Evolutionary conservation across 2,113 vertebrate species (phyloP).

Genomic region (Ciconia boyciana): DNA sequence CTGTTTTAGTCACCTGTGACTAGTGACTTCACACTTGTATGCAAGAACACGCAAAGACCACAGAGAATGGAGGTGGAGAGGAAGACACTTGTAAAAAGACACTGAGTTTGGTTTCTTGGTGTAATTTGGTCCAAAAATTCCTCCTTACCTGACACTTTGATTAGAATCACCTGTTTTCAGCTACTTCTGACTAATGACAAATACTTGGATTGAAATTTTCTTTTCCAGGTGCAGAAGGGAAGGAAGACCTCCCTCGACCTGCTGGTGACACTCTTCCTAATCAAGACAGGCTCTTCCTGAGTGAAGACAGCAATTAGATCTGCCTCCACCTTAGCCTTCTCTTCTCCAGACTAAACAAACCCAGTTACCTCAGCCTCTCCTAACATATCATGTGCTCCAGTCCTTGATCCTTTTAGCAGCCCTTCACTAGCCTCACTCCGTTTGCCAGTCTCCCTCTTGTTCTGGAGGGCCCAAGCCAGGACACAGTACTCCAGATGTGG

Average conservation of each 20-base stretch:
- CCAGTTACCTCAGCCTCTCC: background rate
- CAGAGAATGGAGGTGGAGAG: background rate
- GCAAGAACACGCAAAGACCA: background rate
- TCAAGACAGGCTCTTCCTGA: background rate
- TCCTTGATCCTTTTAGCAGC: background rate
- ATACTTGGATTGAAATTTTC: background rate
- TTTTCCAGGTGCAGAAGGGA: background rate
- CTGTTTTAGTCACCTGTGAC: background rate
- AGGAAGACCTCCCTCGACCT: background rate
- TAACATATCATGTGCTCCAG: background rate
- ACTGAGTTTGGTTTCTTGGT: background rate
- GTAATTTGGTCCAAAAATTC: background rate
- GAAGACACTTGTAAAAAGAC: background rate
- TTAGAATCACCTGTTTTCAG: background rate
- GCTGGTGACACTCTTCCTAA: background rate
- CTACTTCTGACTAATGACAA: background rate
- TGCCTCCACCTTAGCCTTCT: background rate
- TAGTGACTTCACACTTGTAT: background rate
- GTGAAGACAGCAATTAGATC: background rate
- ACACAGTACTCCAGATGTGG: background rate
- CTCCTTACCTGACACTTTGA: background rate
- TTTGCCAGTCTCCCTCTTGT: background rate
- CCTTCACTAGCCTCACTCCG: background rate
- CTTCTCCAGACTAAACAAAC: background rate
- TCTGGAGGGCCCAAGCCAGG: background rate